Percentiles rank a stretch among this genome's conserved stretches.
These are phyloP conservation scores for Prionailurus viverrinus DNA, from an alignment of 2,113 vertebrate species.

Conservation along the genomic window DNA sequence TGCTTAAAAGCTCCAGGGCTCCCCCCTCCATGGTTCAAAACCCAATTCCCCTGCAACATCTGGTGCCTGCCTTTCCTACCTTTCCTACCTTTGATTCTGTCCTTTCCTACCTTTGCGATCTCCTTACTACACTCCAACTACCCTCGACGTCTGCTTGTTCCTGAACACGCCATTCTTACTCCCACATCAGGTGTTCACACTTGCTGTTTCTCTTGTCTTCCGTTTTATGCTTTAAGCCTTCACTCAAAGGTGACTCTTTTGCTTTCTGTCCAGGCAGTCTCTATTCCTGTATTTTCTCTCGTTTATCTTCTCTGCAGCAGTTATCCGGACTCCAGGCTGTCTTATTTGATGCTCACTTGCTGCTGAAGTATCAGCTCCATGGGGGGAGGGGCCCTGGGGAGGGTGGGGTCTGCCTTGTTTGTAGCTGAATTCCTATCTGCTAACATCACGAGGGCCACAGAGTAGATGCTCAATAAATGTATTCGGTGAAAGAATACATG, in stretches of 20 bases:
- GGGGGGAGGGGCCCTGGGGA: accelerated
- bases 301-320: neutral
- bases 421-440: neutral
- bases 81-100: too few relatives aligned
- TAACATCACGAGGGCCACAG: neutral
- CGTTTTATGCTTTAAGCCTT: neutral
- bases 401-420: neutral
- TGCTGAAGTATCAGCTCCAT: neutral
- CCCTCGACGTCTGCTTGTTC: too few relatives aligned
- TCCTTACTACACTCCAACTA: neutral
- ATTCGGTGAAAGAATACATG: neutral
- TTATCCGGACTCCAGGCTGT: neutral
- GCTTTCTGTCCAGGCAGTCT: neutral
- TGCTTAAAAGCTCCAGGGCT: neutral
- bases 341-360: neutral
- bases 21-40: neutral
- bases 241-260: neutral
- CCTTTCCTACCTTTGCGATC: accelerated
- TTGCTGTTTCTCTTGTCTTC: neutral
- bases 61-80: too few relatives aligned
- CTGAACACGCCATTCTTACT: neutral
- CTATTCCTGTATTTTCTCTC: neutral
- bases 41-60: neutral
- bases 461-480: neutral
- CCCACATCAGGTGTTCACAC: neutral